Base-by-base conservation (phyloP, 2,888 invertebrate species). In the Cryptus armator region DNA sequence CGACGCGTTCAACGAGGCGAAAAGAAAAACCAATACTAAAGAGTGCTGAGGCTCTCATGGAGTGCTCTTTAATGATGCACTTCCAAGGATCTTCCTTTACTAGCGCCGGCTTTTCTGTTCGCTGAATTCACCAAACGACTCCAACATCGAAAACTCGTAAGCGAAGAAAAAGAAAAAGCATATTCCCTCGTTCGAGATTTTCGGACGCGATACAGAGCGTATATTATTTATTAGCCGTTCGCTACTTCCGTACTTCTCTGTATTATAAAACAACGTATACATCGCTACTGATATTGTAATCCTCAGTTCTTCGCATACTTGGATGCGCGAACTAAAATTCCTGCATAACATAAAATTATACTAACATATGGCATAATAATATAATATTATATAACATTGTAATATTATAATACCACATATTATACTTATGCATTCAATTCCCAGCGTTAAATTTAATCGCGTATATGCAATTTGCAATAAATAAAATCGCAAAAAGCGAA, bases 21-120 rank as follows among this genome's bases (percentile, higher is more conserved):
- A 70, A 68, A 75, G 81, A 81, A 87, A 83, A 83, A 84, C 78
- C 64, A 85, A 86, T 83, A 80, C 78, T 83, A 74, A 86, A 84
- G 74, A 86, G 82, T 84, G 74, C 81, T 77, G 74, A 72, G 81
- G 76, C 84, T 83, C 71, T 29, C 75, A 53, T 71, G 32, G 79
- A 85, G 86, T 86, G 84, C 81, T 87, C 62, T 80, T 85, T 85
- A 88, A 86, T 82, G 86, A 80, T 66, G 82, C 76, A 84, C 81
- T 83, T 79, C 32, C 75, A 62, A 79, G 82, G 77, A 68, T 59
- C 59, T 51, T 72, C 62, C 43, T 74, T 46, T 29, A n/a, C 29
- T 32, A 12, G 10, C 72, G 43, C 32, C 19, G 68, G 59, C 44
- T 74, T 62, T 24, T 44, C 59, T 44, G 37, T 7, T 19, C 62